Percentiles rank a stretch among this genome's conserved stretches.
phyloP scores from a whole-genome alignment of 2,113 vertebrate species.

The Tragelaphus strepsiceros region DNA sequence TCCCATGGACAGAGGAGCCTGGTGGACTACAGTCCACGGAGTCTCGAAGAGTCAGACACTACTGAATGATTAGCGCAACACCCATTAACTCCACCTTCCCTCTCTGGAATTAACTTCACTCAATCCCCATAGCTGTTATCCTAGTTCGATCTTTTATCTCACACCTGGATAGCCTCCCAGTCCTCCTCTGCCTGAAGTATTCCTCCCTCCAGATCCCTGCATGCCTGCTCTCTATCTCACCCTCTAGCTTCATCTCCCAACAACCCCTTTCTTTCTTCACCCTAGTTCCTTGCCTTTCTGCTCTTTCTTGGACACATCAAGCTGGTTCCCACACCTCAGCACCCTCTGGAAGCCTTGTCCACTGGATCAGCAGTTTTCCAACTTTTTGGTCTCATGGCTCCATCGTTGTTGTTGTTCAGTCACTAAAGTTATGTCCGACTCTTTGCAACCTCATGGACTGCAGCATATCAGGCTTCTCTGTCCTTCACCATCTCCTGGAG shows the following conservation, averaged over 20 bases:
- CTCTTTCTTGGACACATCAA: background rate
- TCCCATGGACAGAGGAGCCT: background rate
- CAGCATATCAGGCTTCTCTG: background rate
- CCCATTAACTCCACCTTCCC: background rate
- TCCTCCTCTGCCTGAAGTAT: background rate
- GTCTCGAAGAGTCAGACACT: background rate
- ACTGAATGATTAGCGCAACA: background rate
- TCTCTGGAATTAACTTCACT: background rate
- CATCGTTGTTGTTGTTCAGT: background rate
- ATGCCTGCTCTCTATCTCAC: background rate
- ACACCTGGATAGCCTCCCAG: background rate
- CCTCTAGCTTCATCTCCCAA: background rate
- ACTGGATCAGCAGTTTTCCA: background rate
- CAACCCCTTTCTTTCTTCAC: background rate
- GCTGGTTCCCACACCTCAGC: background rate
- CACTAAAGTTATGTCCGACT: background rate
- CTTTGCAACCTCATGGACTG: background rate
- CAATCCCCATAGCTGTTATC: no score
- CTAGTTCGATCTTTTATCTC: background rate
- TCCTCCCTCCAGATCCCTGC: background rate
- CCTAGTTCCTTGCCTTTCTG: background rate
- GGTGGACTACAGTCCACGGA: background rate
- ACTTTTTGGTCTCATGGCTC: background rate
- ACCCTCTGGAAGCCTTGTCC: background rate
- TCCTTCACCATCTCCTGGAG: background rate